phyloP scores from a whole-genome alignment of 2,113 vertebrate genomes.

The Xiphorhynchus elegans region DNA sequence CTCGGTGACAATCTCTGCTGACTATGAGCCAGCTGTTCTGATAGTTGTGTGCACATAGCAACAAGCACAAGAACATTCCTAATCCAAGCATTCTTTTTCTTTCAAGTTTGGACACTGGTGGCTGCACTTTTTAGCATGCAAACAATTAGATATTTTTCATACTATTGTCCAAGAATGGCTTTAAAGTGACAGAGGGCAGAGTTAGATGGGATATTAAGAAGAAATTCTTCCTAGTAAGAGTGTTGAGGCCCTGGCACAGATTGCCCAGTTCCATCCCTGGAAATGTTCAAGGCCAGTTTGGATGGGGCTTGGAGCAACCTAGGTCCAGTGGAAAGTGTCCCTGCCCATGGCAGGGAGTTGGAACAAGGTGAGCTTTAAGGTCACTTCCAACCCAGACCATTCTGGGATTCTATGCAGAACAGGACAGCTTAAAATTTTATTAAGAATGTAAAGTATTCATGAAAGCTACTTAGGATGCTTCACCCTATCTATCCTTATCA shows the following conservation, averaged over 20 bases:
- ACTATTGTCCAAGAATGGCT: neutral
- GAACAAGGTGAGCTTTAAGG: neutral
- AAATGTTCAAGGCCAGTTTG: neutral
- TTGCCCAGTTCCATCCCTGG: neutral
- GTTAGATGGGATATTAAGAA: neutral
- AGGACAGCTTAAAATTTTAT: neutral
- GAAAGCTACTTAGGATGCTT: neutral
- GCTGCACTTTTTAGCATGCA: neutral
- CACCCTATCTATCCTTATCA: neutral
- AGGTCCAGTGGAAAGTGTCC: neutral
- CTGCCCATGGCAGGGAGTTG: neutral
- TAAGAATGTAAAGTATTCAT: neutral
- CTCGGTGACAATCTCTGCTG: neutral
- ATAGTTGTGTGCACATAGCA: neutral
- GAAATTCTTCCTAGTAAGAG: neutral
- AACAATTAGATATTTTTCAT: neutral
- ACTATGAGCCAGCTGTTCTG: neutral
- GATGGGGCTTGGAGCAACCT: neutral
- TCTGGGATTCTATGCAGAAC: neutral
- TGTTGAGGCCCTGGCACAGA: neutral
- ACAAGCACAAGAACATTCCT: neutral
- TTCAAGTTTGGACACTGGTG: accelerated
- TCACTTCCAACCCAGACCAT: neutral
- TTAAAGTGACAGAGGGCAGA: neutral
- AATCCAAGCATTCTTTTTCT: neutral